Evolutionary conservation across 2,113 vertebrate species (phyloP), one percentile per base, ranked within the genome.

Genomic region (Corythaeola cristata): DNA sequence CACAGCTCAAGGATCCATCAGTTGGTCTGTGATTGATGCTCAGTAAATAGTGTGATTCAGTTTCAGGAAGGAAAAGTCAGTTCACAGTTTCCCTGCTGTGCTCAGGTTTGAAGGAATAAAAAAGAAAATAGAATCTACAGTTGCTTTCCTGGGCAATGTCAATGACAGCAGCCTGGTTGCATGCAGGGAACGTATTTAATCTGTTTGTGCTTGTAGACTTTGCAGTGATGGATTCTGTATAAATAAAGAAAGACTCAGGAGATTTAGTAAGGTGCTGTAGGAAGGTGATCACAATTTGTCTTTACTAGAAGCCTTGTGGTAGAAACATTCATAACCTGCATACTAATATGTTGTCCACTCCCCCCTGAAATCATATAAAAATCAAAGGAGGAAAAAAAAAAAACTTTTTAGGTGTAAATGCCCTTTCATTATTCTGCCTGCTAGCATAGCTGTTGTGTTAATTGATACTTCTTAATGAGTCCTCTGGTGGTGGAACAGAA

Each of bases 221-320:
- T 4, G 2, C 60, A 69, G 83, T 96, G 93, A 93, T 95, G 80
- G 85, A 95, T 93, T 83, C 64, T 6, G 6, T 92, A 74, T 88
- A 97, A 94, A 97, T 93, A 97, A 96, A 94, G 85, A 95, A 97
- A 80, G 59, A 80, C 85, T 79, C n/a, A 1, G 50, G 92, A 95
- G 85, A 91, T 88, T 92, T 91, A 55, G 45, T 84, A 95, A 95
- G 88, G 75, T 96, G 88, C 47, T 76, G 37, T 8, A 88, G 63
- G 39, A 90, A 89, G 92, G 84, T 79, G 89, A 88, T 91, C 63
- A 67, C 80, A 64, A 75, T 95, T 92, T 75, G n/a, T 97, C 85
- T 90, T 81, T 68, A 63, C 2, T 17, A 39, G 76, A 88, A 72
- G 60, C 77, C 33, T 68, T 85, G 37, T 84, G 53, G 33, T 73